Evolutionary conservation across 2,888 invertebrate species (phyloP), one percentile per base, ranked within the genome.

Genomic region (Petrolisthes cinctipes): DNA sequence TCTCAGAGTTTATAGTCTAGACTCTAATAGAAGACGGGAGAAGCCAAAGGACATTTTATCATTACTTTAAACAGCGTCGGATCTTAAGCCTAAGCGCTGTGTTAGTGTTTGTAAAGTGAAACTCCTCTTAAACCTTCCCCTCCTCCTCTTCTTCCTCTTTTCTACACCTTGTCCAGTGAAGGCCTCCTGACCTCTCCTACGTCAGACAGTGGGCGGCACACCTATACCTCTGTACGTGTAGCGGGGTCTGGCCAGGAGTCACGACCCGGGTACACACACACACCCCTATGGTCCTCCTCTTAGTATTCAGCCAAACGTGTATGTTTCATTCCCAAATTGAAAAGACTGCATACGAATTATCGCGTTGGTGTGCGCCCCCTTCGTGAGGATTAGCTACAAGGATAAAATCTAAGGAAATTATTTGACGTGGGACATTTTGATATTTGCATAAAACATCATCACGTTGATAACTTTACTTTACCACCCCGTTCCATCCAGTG

Each of bases 381-480:
- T 57, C 37, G 61, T 14, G 37, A 37, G 37, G 4, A 61, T 81
- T 37, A 11, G 71, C 83, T 56, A 54, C 73, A 11, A 76, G 57
- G 20, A 76, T 23, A 83, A 83, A 83, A 83, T 83, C 37, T 75
- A n/a, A 23, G 56, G 57, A 54, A 83, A 75, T 76, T 83, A 83
- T 83, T 75, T 75, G 83, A 83, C 83, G 83, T 57, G 23, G 83
- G 76, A 83, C 76, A 75, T 83, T 75, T 57, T 75, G 53, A 23
- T 14, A 83, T 83, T 83, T 76, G 83, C 83, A 83, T 83, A 83
- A 83, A 83, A 83, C 83, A 83, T 71, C 73, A 54, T 20, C 75
- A 23, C 57, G 61, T 76, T 75, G 83, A 83, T 83, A 83, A 54
- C 54, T 51, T 51, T 71, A 71, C 71, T 71, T 11, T n/a, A 14